Evolutionary conservation across 2,888 invertebrate genomes (phyloP).

Genomic region (Andricus quercusramuli): DNA sequence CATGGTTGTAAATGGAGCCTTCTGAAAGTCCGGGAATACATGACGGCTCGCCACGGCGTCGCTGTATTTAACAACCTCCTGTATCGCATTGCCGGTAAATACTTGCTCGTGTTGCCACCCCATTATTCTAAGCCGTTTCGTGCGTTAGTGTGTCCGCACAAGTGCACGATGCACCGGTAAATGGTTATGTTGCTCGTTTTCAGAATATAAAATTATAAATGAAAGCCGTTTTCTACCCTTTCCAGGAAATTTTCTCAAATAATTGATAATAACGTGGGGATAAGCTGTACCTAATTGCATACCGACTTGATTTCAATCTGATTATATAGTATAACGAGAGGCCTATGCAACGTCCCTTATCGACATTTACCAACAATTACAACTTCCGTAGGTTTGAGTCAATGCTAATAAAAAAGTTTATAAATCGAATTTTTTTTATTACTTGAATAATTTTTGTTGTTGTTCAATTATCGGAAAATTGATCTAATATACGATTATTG

Average conservation of each 20-base stretch:
- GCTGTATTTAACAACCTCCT: slow-evolving; percentile 79
- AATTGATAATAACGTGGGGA: slow-evolving; percentile 6
- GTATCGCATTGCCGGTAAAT: slow-evolving; percentile 78
- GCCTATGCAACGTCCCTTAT: too few relatives aligned
- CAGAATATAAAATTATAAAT: slow-evolving; percentile 18
- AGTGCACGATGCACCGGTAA: slow-evolving; percentile 24
- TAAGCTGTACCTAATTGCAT: not conserved
- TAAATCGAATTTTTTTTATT: too few relatives aligned
- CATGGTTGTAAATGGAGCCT: slow-evolving; percentile 82
- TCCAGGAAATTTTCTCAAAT: slow-evolving; percentile 20
- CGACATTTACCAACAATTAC: too few relatives aligned
- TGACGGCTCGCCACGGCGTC: slow-evolving; percentile 80
- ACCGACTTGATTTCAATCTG: not conserved
- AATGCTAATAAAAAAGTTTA: too few relatives aligned
- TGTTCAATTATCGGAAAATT: too few relatives aligned
- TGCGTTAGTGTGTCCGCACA: slow-evolving; percentile 23
- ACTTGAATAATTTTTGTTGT: too few relatives aligned
- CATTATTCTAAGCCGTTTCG: slow-evolving; percentile 39
- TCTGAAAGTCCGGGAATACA: slow-evolving; percentile 79
- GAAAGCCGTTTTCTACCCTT: slow-evolving; percentile 20
- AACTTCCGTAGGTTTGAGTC: not conserved
- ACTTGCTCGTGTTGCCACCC: slow-evolving; percentile 17
- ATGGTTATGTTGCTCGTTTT: slow-evolving; percentile 38
- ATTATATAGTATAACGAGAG: not conserved
- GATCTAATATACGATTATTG: too few relatives aligned